Evolutionary conservation across 2,113 vertebrate species (phyloP).

Genomic region (Mormoops blainvillei): DNA sequence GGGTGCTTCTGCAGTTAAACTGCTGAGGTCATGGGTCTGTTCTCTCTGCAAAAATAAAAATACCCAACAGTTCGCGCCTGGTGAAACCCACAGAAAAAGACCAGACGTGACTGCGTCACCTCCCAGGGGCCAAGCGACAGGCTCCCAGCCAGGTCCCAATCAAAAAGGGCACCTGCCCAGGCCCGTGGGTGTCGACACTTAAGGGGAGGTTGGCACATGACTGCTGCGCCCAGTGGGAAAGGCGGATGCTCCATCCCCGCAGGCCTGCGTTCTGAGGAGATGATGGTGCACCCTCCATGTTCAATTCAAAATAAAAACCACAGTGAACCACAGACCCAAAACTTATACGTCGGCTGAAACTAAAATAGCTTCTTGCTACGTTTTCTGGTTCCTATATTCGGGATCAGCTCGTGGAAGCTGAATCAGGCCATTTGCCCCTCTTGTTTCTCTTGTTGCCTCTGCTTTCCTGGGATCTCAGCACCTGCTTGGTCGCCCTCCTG

Average conservation of each 20-base stretch:
- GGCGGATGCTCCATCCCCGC: not conserved
- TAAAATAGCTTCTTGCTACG: slow-evolving; percentile 72
- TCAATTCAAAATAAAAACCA: slow-evolving; percentile 69
- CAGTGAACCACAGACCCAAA: slow-evolving; percentile 60
- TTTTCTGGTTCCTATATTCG: slow-evolving; percentile 69
- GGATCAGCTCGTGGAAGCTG: slow-evolving; percentile 58
- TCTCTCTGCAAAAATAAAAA: slow-evolving; percentile 60
- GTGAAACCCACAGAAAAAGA: slow-evolving; percentile 16
- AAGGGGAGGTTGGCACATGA: not conserved
- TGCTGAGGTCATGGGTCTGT: slow-evolving; percentile 33
- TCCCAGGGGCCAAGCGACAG: not conserved
- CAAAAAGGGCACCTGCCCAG: not conserved
- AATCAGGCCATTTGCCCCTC: slow-evolving; percentile 63
- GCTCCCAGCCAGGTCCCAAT: not conserved
- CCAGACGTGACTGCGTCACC: not conserved
- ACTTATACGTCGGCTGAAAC: slow-evolving; percentile 68
- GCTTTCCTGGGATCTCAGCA: slow-evolving; percentile 17
- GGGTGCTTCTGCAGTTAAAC: slow-evolving; percentile 20
- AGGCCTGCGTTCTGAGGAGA: slow-evolving; percentile 25
- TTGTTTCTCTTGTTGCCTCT: not conserved
- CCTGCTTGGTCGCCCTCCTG: not conserved
- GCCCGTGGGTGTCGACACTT: not conserved
- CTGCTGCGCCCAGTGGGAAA: not conserved
- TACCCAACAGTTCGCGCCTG: not conserved
- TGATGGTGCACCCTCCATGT: slow-evolving; percentile 39